A percentile compares a stretch with the other conserved stretches of the same genome.
Evolutionary conservation across 2,113 vertebrate genomes (phyloP).

Genomic region (Micronycteris hirsuta): DNA sequence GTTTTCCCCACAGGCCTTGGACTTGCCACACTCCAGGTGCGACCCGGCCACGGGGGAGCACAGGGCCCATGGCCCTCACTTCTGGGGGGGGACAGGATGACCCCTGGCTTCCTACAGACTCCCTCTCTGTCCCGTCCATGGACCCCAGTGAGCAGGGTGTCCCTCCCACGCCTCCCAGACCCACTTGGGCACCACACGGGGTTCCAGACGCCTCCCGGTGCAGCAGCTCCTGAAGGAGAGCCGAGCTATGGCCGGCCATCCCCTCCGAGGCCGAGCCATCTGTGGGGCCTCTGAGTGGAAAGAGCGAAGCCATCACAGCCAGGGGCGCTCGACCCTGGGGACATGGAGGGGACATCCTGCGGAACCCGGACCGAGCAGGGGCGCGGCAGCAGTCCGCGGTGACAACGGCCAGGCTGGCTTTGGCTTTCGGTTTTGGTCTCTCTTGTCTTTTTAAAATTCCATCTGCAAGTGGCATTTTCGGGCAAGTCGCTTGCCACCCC

Average conservation of each 20-base stretch:
- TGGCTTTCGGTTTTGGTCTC: too few species aligned
- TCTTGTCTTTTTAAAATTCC: background rate
- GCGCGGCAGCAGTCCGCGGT: background rate
- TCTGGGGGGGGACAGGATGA: background rate
- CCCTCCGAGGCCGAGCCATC: background rate
- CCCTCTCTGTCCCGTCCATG: accelerated
- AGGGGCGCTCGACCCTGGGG: too few species aligned
- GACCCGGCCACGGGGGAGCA: accelerated
- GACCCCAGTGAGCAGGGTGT: background rate
- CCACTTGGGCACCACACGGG: accelerated
- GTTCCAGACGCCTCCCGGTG: too few species aligned
- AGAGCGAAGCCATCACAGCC: accelerated
- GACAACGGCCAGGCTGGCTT: background rate
- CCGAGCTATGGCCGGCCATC: background rate
- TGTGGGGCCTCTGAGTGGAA: background rate
- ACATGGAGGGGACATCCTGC: background rate
- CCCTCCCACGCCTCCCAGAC: background rate
- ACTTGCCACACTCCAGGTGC: accelerated
- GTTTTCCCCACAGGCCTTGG: background rate
- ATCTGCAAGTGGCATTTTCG: background rate
- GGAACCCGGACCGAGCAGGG: accelerated
- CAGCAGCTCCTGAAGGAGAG: background rate
- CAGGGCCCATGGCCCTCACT: accelerated
- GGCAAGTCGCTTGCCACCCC: background rate
- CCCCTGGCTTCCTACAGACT: background rate